phyloP scores from a whole-genome alignment of 2,113 vertebrate genomes.

The Cololabis saira region DNA sequence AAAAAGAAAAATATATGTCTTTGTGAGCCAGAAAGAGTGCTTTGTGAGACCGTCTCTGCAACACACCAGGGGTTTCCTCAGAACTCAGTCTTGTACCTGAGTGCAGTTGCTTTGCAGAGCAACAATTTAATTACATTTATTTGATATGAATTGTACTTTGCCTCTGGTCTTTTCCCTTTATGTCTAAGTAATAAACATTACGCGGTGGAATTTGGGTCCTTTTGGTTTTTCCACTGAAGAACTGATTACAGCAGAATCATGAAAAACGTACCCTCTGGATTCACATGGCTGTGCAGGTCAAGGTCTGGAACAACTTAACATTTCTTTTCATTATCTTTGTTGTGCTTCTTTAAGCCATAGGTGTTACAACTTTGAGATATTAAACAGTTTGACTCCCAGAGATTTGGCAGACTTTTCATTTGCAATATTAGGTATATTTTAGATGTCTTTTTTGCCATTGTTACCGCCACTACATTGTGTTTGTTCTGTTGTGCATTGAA shows the following conservation, averaged over 20 bases:
- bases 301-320: constrained; percentile 6
- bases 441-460: too few relatives aligned
- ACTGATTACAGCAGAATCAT: constrained; percentile 35
- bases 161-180: constrained; percentile 55
- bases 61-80: constrained; percentile 15
- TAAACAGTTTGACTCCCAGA: too few relatives aligned
- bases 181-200: constrained; percentile 45
- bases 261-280: constrained; percentile 6
- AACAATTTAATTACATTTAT: constrained; percentile 45
- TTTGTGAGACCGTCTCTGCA: background rate
- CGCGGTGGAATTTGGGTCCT: constrained; percentile 16
- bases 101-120: constrained; percentile 14
- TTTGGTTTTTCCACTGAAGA: constrained; percentile 22
- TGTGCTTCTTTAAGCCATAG: too few relatives aligned
- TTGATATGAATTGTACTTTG: constrained; percentile 48
- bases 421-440: too few relatives aligned
- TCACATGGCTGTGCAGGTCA: background rate
- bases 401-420: too few relatives aligned
- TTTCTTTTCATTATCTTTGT: background rate
- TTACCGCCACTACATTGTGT: too few relatives aligned
- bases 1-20: background rate
- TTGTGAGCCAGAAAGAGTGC: constrained; percentile 1
- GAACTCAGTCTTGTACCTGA: constrained; percentile 1
- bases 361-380: background rate
- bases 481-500: too few relatives aligned